phyloP scores from a whole-genome alignment of 2,888 invertebrate genomes.

The Pammene fasciana region DNA sequence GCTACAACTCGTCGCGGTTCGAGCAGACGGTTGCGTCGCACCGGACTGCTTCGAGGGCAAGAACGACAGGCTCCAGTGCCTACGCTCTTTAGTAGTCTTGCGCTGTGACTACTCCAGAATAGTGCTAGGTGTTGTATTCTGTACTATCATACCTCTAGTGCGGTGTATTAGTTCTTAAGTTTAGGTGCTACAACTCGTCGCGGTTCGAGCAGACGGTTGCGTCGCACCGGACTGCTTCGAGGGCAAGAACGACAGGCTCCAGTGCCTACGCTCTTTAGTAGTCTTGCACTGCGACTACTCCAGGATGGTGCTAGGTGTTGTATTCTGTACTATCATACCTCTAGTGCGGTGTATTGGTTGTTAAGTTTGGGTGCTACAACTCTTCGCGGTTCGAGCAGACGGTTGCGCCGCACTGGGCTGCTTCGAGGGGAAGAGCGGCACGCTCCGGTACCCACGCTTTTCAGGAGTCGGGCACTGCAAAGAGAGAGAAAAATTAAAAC shows the following conservation, averaged over 20 bases:
- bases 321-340: too few relatives aligned
- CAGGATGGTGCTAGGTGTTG: too few relatives aligned
- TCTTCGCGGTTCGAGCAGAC: constrained; percentile 60
- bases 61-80: constrained; percentile 87
- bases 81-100: constrained; percentile 89
- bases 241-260: constrained; percentile 88
- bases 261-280: constrained; percentile 88
- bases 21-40: constrained; percentile 68
- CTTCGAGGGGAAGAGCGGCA: constrained; percentile 88
- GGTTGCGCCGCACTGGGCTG: constrained; percentile 82
- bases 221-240: constrained; percentile 84
- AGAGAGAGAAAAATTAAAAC: too few relatives aligned
- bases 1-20: constrained; percentile 52
- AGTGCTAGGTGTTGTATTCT: too few relatives aligned
- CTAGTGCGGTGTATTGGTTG: constrained; percentile 71
- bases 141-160: constrained; percentile 73
- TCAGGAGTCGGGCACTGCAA: constrained; percentile 87
- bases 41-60: constrained; percentile 87
- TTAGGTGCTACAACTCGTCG: constrained; percentile 48
- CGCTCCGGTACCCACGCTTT: constrained; percentile 87
- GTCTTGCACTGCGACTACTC: constrained; percentile 86
- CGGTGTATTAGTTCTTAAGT: constrained; percentile 67
- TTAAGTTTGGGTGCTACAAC: constrained; percentile 54
- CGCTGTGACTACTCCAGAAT: too few relatives aligned
- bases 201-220: constrained; percentile 70